Evolutionary conservation across 2,797 vertebrate genomes (phyloP).

Genomic region (Amblyopsis hoosieri): DNA sequence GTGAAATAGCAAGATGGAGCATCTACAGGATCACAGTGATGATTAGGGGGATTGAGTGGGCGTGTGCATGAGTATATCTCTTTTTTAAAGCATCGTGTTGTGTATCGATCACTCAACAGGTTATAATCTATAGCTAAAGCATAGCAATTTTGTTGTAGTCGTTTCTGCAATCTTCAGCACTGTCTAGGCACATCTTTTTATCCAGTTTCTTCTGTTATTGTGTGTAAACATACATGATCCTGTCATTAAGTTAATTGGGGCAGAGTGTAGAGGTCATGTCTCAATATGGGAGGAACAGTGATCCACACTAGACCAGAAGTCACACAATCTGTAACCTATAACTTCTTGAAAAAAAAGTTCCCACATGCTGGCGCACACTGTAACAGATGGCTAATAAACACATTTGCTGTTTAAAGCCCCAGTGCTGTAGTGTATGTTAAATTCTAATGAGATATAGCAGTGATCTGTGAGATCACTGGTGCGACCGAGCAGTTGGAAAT

Average conservation of each 20-base stretch:
- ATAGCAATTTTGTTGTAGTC: conserved; percentile 8
- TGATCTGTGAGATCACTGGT: conserved; percentile 64
- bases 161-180: conserved; percentile 8
- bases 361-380: conserved; percentile 43
- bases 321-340: conserved; percentile 59
- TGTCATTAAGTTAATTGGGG: conserved; percentile 30
- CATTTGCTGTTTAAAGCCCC: conserved; percentile 64
- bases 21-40: conserved; percentile 53
- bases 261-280: conserved; percentile 49
- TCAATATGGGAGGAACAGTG: conserved; percentile 41
- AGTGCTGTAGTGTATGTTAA: conserved; percentile 63
- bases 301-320: conserved; percentile 46
- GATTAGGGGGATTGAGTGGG: conserved; percentile 9
- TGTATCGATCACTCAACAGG: background rate
- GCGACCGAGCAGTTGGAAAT: conserved; percentile 57
- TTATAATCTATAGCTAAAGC: no score
- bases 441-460: conserved; percentile 71
- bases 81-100: background rate
- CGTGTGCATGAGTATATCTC: conserved; percentile 3
- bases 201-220: conserved; percentile 10
- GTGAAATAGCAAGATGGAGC: conserved; percentile 53
- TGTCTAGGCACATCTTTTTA: conserved; percentile 10
- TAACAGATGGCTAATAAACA: conserved; percentile 77
- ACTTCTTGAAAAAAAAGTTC: conserved; percentile 48
- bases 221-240: conserved; percentile 8